phyloP scores from a whole-genome alignment of 2,113 vertebrate species.

The Helogale parvula region DNA sequence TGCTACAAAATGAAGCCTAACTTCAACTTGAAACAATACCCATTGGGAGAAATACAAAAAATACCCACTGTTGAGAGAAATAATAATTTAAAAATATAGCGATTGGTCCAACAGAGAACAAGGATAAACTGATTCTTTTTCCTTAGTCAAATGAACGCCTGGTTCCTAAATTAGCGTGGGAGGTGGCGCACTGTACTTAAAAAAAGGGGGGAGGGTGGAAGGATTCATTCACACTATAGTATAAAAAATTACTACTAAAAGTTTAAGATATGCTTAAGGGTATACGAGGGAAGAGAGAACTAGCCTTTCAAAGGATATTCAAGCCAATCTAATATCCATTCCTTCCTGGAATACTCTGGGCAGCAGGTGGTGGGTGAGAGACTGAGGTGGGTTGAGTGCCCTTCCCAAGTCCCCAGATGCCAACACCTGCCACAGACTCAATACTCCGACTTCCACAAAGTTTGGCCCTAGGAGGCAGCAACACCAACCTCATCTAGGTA shows the following conservation, averaged over 20 bases:
- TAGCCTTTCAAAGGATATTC: not conserved
- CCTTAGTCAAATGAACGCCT: not conserved
- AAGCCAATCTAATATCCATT: not conserved
- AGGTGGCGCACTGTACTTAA: not conserved
- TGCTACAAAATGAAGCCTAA: not conserved
- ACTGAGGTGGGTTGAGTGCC: not conserved
- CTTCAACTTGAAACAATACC: not conserved
- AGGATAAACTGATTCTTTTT: constrained; percentile 2
- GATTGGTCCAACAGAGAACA: not conserved
- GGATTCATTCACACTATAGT: not conserved
- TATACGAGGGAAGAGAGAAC: not conserved
- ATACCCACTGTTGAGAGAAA: not conserved
- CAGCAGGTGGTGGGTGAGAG: not conserved
- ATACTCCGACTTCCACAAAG: not conserved
- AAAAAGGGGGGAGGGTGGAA: not conserved
- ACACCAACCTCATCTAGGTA: not conserved
- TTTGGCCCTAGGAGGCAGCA: not conserved
- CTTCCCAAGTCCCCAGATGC: not conserved
- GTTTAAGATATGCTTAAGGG: constrained; percentile 2
- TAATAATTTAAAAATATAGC: not conserved
- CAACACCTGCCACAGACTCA: not conserved
- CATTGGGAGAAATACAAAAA: not conserved
- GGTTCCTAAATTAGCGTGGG: not conserved
- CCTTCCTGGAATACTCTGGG: not conserved
- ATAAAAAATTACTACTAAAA: not conserved